Evolutionary conservation across 2,797 vertebrate genomes (phyloP).

Genomic region (Lates japonicus): DNA sequence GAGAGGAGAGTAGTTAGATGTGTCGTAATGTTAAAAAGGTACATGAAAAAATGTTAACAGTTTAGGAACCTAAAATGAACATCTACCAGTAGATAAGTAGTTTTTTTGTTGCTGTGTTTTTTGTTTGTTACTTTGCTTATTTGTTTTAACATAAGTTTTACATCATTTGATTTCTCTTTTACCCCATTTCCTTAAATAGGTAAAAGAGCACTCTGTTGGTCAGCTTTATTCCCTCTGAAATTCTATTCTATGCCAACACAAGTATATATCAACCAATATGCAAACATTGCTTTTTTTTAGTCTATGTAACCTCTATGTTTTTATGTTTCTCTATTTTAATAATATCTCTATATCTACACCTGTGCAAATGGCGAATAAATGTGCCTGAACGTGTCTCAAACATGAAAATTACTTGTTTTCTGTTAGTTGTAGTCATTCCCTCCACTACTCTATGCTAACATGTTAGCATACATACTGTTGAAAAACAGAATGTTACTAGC

Average conservation of each 20-base stretch:
- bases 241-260: background rate
- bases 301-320: background rate
- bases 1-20: slow-evolving; percentile 28
- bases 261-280: background rate
- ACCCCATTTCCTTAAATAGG: background rate
- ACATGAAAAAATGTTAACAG: background rate
- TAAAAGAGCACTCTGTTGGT: slow-evolving; percentile 5
- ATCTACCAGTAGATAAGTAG: background rate
- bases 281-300: background rate
- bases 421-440: no score
- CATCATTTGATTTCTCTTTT: background rate
- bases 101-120: background rate
- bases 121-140: background rate
- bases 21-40: background rate
- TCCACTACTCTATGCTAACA: no score
- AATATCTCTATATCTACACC: background rate
- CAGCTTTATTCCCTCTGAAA: background rate
- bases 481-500: no score
- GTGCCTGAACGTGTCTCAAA: background rate
- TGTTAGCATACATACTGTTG: no score
- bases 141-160: background rate
- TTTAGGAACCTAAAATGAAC: background rate
- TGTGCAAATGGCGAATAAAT: background rate
- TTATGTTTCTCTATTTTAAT: background rate
- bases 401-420: no score